Percentiles rank a stretch among this genome's conserved stretches.
Evolutionary conservation across 1,140 invertebrate species (phyloP).

Genomic region (Gyrodactylus salaris): DNA sequence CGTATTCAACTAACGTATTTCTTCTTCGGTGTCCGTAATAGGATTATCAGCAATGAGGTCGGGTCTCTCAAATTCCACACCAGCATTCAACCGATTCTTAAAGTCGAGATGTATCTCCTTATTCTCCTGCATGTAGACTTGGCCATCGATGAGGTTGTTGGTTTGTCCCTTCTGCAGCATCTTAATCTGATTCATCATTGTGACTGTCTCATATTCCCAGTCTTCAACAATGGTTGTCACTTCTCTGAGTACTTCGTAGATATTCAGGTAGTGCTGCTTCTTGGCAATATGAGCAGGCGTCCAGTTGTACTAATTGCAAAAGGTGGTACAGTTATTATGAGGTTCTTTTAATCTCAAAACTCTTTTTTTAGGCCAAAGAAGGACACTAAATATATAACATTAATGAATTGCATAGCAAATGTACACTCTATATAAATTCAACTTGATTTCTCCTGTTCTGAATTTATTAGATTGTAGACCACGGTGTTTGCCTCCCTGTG

Average conservation of each 20-base stretch:
- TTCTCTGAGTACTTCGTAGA: slow-evolving; percentile 4
- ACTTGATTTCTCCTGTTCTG: too few relatives aligned
- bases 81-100: not conserved
- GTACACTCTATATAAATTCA: too few relatives aligned
- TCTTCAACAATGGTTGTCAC: not conserved
- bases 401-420: too few relatives aligned
- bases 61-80: slow-evolving; percentile 2
- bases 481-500: too few relatives aligned
- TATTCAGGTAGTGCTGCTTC: slow-evolving; percentile 6
- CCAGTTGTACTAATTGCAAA: slow-evolving; percentile 3
- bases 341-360: too few relatives aligned
- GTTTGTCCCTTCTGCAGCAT: not conserved
- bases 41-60: slow-evolving; percentile 5
- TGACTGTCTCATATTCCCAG: slow-evolving; percentile 2
- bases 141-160: too few relatives aligned
- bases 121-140: too few relatives aligned
- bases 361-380: too few relatives aligned
- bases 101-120: not conserved
- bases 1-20: slow-evolving; percentile 3
- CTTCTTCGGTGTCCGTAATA: slow-evolving; percentile 4
- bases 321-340: too few relatives aligned
- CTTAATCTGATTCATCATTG: not conserved
- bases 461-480: too few relatives aligned
- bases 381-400: too few relatives aligned
- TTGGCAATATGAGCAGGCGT: slow-evolving; percentile 6